Base-by-base conservation (phyloP, 2,888 invertebrate species). In the Rhagonycha fulva region DNA sequence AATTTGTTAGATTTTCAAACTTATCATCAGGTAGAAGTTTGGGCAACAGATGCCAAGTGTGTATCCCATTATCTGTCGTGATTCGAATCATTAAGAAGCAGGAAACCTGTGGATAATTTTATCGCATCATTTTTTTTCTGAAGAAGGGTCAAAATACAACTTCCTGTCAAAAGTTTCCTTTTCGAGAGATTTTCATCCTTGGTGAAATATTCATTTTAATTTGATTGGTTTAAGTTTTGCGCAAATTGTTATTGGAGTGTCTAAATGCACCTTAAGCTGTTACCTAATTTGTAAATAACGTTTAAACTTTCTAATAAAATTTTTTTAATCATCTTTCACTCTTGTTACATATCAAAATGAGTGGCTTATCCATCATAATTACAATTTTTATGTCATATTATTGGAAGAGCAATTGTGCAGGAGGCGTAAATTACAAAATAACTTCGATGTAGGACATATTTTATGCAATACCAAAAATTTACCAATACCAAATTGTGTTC, bases 381-480 rank as follows among this genome's bases (percentile, higher is more conserved):
- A n/a, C 47, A 47, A 47, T 47, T 47, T 32, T 47, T 47, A 1
- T 47, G 47, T 47, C 47, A 47, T 3, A 26, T 47, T 47, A 47
- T 47, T 47, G 47, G 47, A 47, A 47, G 47, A 47, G 47, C 63
- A 66, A n/a, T 24, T 24, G 63, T 66, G 63, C 63, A 66, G 63
- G 23, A 66, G 63, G 63, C 63, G 73, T 75, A 78, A 73, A 70
- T 78, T 78, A 75, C 77, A 77, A 77, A 75, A 75, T 73, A 76
- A 63, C 74, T 66, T 77, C 47, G 82, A 83, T 83, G 82, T 83
- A 76, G 84, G 83, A 83, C 84, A 79, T 71, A 81, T 78, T 76
- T 76, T 76, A 69, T 76, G 83, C 82, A 83, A 84, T 82, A 81
- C 80, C 81, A 80, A 82, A 83, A 83, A 82, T 81, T 82, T 83